These are phyloP conservation scores for Loripinus fragilis DNA, from an alignment of 2,888 invertebrate genomes.

Conservation along the genomic window DNA sequence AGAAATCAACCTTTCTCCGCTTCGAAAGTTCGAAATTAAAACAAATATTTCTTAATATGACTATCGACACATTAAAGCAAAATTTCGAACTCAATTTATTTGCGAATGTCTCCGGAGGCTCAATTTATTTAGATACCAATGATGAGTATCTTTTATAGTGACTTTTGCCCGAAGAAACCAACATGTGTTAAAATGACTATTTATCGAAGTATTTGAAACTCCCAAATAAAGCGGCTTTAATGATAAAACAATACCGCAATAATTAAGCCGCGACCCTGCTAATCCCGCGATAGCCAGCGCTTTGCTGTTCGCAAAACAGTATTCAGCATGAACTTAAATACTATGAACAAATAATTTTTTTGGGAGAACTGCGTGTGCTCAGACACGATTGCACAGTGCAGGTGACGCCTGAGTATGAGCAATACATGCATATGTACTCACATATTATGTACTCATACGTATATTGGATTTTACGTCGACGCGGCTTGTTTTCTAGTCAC, in stretches of 20 bases:
- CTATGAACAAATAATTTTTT: no score
- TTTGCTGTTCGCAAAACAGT: no score
- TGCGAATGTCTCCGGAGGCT: constrained; percentile 6
- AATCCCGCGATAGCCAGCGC: no score
- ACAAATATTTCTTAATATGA: constrained; percentile 6
- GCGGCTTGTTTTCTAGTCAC: not conserved
- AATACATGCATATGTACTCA: no score
- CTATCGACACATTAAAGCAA: not conserved
- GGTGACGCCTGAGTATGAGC: no score
- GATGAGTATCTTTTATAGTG: constrained; percentile 17
- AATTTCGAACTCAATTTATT: not conserved
- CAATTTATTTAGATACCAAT: not conserved
- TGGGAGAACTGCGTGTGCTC: no score
- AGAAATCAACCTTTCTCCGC: no score
- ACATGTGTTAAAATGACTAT: constrained; percentile 36
- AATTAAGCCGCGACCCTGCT: no score
- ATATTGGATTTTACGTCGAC: no score
- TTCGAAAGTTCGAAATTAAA: not conserved
- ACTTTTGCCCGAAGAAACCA: not conserved
- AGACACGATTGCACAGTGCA: no score
- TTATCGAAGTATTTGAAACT: constrained; percentile 28
- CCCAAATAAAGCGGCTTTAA: not conserved
- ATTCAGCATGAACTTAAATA: no score
- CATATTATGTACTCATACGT: no score
- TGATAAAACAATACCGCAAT: constrained; percentile 15